These are phyloP conservation scores for Calameuta filiformis DNA, from an alignment of 2,888 invertebrate species.

Conservation along the genomic window DNA sequence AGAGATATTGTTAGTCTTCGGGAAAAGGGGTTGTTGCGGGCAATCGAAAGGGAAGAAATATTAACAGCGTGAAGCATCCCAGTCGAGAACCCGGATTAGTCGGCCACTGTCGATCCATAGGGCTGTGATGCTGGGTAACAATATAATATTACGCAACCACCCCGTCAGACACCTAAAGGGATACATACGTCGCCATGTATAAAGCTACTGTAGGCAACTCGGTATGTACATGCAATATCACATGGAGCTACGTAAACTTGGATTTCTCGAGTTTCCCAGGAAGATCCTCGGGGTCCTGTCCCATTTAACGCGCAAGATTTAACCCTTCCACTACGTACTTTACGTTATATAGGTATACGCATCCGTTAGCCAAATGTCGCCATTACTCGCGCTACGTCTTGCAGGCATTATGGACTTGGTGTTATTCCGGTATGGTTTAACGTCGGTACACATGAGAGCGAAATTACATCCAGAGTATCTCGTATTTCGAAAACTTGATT, in stretches of 20 bases:
- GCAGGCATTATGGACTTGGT: slow-evolving; percentile 48
- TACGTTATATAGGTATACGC: slow-evolving; percentile 37
- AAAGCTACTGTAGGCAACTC: slow-evolving; percentile 6
- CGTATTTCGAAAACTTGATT: slow-evolving; percentile 54
- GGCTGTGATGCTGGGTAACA: neutral
- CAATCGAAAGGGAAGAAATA: slow-evolving; percentile 25
- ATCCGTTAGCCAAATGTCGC: slow-evolving; percentile 8
- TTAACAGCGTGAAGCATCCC: slow-evolving; percentile 17
- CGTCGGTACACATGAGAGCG: slow-evolving; percentile 46
- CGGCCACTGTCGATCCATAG: neutral
- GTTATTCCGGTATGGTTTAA: slow-evolving; percentile 53
- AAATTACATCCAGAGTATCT: slow-evolving; percentile 49
- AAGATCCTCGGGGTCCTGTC: slow-evolving; percentile 44
- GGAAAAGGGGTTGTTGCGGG: slow-evolving; percentile 26
- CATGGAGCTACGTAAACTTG: neutral
- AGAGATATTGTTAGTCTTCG: slow-evolving; percentile 58
- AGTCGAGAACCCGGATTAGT: neutral
- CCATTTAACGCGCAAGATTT: slow-evolving; percentile 56
- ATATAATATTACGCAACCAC: slow-evolving; percentile 23
- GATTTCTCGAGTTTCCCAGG: slow-evolving; percentile 52
- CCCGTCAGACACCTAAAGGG: neutral
- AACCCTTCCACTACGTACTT: slow-evolving; percentile 52
- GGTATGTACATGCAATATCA: neutral
- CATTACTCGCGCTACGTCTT: slow-evolving; percentile 21
- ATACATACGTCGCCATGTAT: slow-evolving; percentile 14